A percentile compares a stretch with the other conserved stretches of the same genome.
phyloP scores from a whole-genome alignment of 2,888 invertebrate species.

The Noctua comes region DNA sequence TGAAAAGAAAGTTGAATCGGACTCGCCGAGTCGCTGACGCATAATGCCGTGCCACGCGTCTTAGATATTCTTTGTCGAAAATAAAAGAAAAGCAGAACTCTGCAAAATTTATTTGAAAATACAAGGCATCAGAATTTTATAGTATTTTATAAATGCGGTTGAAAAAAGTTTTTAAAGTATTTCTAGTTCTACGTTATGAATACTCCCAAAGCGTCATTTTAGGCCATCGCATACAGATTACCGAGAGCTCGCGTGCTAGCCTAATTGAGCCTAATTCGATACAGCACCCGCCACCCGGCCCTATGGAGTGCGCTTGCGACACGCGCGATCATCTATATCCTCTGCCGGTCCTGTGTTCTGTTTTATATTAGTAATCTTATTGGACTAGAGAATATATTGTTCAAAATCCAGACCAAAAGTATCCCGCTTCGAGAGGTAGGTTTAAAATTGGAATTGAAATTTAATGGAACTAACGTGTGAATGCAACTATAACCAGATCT shows the following conservation, averaged over 20 bases:
- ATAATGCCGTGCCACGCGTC: not conserved
- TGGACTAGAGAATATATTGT: not conserved
- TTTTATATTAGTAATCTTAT: not conserved
- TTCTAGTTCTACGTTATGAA: not conserved
- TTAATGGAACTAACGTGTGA: not conserved
- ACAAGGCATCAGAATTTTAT: not conserved
- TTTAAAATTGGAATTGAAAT: not conserved
- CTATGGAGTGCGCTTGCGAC: constrained; percentile 58
- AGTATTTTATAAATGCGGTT: not conserved
- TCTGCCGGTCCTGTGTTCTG: constrained; percentile 40
- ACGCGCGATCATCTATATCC: constrained; percentile 61
- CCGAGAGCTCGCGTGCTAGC: constrained; percentile 70
- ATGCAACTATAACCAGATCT: not conserved
- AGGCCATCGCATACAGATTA: constrained; percentile 60
- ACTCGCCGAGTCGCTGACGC: not conserved
- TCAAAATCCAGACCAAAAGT: not conserved
- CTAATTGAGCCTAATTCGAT: constrained; percentile 75
- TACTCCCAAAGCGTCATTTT: constrained; percentile 52
- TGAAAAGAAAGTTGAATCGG: constrained; percentile 1
- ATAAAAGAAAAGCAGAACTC: not conserved
- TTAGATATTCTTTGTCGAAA: not conserved
- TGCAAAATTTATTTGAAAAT: not conserved
- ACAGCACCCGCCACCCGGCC: constrained; percentile 59
- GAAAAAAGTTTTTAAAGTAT: not conserved
- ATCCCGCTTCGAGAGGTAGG: not conserved